A percentile compares a stretch with the other conserved stretches of the same genome.
Evolutionary conservation across 2,888 invertebrate species (phyloP).

Genomic region (Pristionchus fissidentatus): DNA sequence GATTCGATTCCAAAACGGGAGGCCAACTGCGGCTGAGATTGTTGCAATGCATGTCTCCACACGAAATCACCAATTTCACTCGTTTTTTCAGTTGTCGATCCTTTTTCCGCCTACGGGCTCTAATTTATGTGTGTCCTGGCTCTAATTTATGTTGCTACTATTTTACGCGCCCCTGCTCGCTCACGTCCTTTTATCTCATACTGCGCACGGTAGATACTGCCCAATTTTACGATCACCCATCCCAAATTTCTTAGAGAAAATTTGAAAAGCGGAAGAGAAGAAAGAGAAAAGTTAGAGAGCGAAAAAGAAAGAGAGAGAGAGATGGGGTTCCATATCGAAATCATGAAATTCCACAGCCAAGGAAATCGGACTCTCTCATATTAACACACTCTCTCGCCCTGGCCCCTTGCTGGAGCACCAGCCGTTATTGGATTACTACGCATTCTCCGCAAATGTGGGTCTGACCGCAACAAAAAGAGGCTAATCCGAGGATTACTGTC

Average conservation of each 20-base stretch:
- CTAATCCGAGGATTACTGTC: constrained; percentile 17
- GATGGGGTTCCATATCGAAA: neutral
- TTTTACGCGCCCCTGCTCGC: neutral
- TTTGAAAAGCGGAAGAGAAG: constrained; percentile 40
- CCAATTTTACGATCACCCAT: constrained; percentile 26
- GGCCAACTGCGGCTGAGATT: neutral
- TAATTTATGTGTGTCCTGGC: constrained; percentile 42
- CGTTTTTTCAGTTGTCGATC: neutral
- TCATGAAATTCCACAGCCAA: too few relatives aligned
- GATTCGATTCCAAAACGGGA: constrained; percentile 42
- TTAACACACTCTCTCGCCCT: too few relatives aligned
- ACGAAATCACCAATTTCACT: neutral
- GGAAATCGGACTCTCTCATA: too few relatives aligned
- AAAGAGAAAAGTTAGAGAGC: constrained; percentile 20
- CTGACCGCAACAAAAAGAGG: neutral
- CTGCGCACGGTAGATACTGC: neutral
- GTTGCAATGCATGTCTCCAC: neutral
- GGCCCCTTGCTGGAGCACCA: neutral
- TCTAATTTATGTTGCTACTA: constrained; percentile 11
- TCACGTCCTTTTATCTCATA: constrained; percentile 16
- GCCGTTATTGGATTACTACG: constrained; percentile 8
- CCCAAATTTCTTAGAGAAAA: neutral
- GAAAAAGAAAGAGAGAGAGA: neutral
- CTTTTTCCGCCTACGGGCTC: neutral
- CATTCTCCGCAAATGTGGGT: neutral